Base-by-base conservation (phyloP, 1,140 invertebrate species). In the Solen grandis region DNA sequence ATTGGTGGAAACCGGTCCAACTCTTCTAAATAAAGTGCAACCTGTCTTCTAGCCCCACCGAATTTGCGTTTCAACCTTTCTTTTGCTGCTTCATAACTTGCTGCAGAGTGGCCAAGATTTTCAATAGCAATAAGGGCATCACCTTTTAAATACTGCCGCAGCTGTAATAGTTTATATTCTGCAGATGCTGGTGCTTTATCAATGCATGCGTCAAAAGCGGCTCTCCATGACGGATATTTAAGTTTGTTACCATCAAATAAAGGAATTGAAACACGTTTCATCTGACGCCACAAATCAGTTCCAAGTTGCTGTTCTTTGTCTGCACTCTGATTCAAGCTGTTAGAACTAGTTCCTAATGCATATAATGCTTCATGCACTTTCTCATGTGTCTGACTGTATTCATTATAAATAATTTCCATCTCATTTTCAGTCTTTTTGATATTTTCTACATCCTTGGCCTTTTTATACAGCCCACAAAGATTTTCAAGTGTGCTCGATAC, bases 81-180 rank as follows among this genome's bases (percentile, higher is more conserved):
- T 38, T 81, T 74, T 41, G 57, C 78, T 50, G 36, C 59, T 31
- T 63, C 72, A 65, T 83, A 74, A 8, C 59, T 69, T 38, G 62
- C 0, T 69, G 25, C 76, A 16, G 76, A 80, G 74, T 82, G 36
- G 19, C 81, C 27, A 19, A 73, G 22, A 35, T 68, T 59, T 80
- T 73, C 3, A 54, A 77, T 22, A 1, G 33, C 22, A 62, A 50
- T 78, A 22, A 70, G 60, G 25, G 74, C 54, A 16, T 78, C 46
- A 4, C 79, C 79, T 16, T n/a, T 36, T 29, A 82, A 35, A 52
- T 68, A 76, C 38, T 82, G 73, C 29, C 74, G 33, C 27, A 82
- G 29, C 27, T 82, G 81, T 16, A 70, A 52, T 25, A 78, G 35
- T 57, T 82, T 82, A 55, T 82, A 82, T 55, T 83, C 81, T 31